A percentile compares a stretch with the other conserved stretches of the same genome.
Evolutionary conservation across 2,113 vertebrate genomes (phyloP).

Genomic region (Hippocampus barbouri): DNA sequence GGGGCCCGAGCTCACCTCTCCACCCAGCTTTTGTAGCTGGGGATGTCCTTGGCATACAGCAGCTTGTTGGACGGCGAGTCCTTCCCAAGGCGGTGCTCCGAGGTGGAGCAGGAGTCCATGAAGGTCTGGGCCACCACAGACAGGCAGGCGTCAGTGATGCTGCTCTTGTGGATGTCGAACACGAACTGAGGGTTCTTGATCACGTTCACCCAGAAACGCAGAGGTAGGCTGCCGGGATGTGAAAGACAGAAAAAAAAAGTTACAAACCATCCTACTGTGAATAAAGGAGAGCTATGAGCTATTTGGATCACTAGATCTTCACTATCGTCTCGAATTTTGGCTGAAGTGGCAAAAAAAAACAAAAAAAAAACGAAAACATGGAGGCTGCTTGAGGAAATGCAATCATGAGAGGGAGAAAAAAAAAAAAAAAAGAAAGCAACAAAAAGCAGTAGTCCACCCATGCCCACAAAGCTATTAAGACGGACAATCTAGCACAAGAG

Average conservation of each 20-base stretch:
- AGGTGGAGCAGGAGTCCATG: slow-evolving; percentile 99
- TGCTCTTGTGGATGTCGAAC: slow-evolving; percentile 98
- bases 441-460: slow-evolving; percentile 18
- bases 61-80: slow-evolving; percentile 98
- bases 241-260: neutral
- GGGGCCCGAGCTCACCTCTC: slow-evolving; percentile 82
- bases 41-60: slow-evolving; percentile 99
- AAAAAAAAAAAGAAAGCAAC: neutral
- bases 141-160: slow-evolving; percentile 96
- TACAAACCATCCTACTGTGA: too few relatives aligned
- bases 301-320: slow-evolving; percentile 48
- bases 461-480: slow-evolving; percentile 55
- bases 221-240: slow-evolving; percentile 77
- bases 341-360: slow-evolving; percentile 37
- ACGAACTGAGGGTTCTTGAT: slow-evolving; percentile 99
- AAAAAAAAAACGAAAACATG: slow-evolving; percentile 28
- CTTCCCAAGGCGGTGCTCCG: slow-evolving; percentile 95
- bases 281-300: slow-evolving; percentile 24
- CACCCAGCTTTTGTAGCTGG: slow-evolving; percentile 99
- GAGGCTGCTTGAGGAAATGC: slow-evolving; percentile 27
- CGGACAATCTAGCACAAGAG: slow-evolving; percentile 60
- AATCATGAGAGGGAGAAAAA: slow-evolving; percentile 40
- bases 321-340: slow-evolving; percentile 48
- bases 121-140: slow-evolving; percentile 98
- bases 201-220: slow-evolving; percentile 98